Evolutionary conservation across 2,888 invertebrate genomes (phyloP), one percentile per base, ranked within the genome.

Genomic region (Leucoma salicis): DNA sequence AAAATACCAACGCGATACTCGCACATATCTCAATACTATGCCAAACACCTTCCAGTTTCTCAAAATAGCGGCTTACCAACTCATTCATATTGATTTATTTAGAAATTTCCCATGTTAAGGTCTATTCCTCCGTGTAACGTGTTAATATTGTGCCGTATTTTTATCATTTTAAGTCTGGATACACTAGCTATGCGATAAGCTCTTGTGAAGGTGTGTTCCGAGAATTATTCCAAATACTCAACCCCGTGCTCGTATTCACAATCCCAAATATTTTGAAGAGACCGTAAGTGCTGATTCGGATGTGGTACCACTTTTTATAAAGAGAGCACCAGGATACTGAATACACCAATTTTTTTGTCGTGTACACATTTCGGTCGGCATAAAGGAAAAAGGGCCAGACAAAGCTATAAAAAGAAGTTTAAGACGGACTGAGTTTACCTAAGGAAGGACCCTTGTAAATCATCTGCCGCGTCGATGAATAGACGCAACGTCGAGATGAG

Each of bases 401-500:
- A 80, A 82, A 82, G 78, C 81, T 86, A 82, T 88, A 88, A 87
- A 88, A 89, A 86, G 82, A 84, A 81, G 77, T 74, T 75, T n/a
- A 84, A 82, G 78, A 79, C 83, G 84, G 73, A 57, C 74, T 75
- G 68, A 81, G 85, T 86, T 87, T 88, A 87, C 89, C 89, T 85
- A 88, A 88, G 83, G 75, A 85, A 84, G 84, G 87, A 79, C 84
- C 89, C 89, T 87, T 88, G 87, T 88, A 89, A 88, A 88, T 88
- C 89, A 88, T 88, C 85, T 78, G 75, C 78, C 75, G 74, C 65
- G 70, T 66, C 77, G 77, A 80, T 83, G 84, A 86, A 87, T 86
- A 80, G 76, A 75, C 68, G 68, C 70, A 74, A 75, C 78, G 65
- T 71, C 70, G 76, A 70, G 73, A 78, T 70, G 72, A 83, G 79